Evolutionary conservation across 2,113 vertebrate genomes (phyloP).

Genomic region (Glareola pratincola): DNA sequence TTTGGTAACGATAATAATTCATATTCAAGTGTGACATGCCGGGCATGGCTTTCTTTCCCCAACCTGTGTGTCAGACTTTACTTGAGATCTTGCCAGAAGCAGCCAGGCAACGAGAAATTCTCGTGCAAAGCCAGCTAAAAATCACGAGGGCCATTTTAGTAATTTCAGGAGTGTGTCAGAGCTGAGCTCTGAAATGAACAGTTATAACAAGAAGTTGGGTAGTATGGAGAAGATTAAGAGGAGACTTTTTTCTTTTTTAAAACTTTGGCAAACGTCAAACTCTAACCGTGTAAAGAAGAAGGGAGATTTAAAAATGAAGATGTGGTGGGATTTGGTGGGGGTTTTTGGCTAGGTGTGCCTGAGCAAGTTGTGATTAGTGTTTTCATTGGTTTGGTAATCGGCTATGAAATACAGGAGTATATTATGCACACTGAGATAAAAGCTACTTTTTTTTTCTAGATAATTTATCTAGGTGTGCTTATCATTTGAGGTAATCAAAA

Average conservation of each 20-base stretch:
- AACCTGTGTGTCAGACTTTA: background rate
- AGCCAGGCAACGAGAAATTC: background rate
- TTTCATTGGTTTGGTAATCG: background rate
- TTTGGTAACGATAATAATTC: background rate
- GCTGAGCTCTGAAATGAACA: background rate
- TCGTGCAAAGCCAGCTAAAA: background rate
- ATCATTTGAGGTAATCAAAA: background rate
- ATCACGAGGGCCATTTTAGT: background rate
- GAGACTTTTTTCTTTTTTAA: background rate
- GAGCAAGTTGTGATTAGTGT: background rate
- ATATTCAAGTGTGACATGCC: background rate
- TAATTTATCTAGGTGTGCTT: background rate
- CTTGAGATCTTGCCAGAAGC: background rate
- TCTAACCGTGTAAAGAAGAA: background rate
- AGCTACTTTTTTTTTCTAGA: background rate
- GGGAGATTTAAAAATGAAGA: background rate
- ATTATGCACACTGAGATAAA: background rate
- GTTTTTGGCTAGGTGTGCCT: background rate
- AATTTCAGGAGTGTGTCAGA: background rate
- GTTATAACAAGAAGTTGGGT: background rate
- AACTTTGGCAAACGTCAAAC: background rate
- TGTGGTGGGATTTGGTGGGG: background rate
- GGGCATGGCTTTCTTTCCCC: background rate
- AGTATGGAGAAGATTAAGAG: background rate
- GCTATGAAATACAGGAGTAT: background rate